phyloP scores from a whole-genome alignment of 1,140 invertebrate genomes.

The Drosophila subobscura region DNA sequence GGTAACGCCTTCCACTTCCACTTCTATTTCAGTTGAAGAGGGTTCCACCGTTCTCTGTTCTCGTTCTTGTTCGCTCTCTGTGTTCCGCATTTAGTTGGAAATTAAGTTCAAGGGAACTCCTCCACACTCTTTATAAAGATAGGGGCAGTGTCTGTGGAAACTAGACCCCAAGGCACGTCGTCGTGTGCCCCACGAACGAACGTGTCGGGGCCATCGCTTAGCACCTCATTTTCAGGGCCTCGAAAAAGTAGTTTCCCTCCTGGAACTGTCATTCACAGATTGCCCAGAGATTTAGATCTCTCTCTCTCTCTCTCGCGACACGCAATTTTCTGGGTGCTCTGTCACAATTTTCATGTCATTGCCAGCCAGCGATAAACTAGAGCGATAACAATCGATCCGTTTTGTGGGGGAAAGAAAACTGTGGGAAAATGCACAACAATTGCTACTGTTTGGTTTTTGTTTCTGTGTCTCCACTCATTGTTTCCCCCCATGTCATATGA shows the following conservation, averaged over 20 bases:
- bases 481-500: constrained; percentile 10
- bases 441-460: constrained; percentile 41
- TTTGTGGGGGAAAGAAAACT: constrained; percentile 7
- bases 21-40: too few species aligned
- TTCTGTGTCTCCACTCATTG: constrained; percentile 21
- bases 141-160: not conserved
- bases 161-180: constrained; percentile 14
- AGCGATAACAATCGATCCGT: constrained; percentile 31
- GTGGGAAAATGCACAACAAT: constrained; percentile 55
- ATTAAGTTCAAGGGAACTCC: constrained; percentile 50
- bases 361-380: constrained; percentile 19
- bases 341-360: constrained; percentile 34
- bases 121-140: not conserved
- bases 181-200: constrained; percentile 18
- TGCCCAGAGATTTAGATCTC: constrained; percentile 20
- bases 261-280: constrained; percentile 28
- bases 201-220: constrained; percentile 48
- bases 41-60: not conserved
- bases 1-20: constrained; percentile 5
- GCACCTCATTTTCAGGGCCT: constrained; percentile 56
- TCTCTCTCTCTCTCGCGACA: constrained; percentile 1
- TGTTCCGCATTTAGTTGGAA: constrained; percentile 46
- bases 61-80: too few species aligned
- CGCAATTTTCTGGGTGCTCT: constrained; percentile 17
- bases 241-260: not conserved